A percentile compares a stretch with the other conserved stretches of the same genome.
Conservation (phyloP, 2,113 vertebrate species). For the Neodon shergylaensis region DNA sequence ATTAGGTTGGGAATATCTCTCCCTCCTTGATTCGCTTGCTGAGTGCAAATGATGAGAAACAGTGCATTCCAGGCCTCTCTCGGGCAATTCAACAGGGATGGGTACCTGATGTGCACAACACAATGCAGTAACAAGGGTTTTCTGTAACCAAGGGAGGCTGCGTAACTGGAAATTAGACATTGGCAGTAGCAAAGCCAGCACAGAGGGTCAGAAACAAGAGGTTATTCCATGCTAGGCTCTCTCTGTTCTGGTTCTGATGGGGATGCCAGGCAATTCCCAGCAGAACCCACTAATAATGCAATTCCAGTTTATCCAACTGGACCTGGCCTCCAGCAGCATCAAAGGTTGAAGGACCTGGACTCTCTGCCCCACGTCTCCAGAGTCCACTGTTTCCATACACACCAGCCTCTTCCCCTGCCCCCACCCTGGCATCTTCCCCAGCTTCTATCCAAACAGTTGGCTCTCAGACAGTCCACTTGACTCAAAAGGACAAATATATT, state of each 20-base stretch:
- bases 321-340: background rate
- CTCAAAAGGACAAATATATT: background rate
- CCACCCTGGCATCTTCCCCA: background rate
- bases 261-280: background rate
- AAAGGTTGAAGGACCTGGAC: background rate
- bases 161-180: background rate
- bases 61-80: background rate
- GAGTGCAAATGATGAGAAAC: constrained; percentile 49
- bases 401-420: background rate
- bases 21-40: constrained; percentile 25
- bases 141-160: background rate
- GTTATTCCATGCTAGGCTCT: background rate
- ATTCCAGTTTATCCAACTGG: background rate
- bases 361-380: background rate
- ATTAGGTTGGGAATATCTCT: background rate
- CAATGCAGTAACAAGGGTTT: background rate
- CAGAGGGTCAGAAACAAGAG: background rate
- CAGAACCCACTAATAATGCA: background rate
- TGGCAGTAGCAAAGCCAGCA: background rate
- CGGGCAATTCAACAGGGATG: background rate
- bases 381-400: background rate
- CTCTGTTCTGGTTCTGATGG: background rate
- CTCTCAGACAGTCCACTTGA: background rate
- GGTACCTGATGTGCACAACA: background rate
- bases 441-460: background rate